phyloP scores from a whole-genome alignment of 2,888 invertebrate genomes.

The Drosophila nr. perissopoda region DNA sequence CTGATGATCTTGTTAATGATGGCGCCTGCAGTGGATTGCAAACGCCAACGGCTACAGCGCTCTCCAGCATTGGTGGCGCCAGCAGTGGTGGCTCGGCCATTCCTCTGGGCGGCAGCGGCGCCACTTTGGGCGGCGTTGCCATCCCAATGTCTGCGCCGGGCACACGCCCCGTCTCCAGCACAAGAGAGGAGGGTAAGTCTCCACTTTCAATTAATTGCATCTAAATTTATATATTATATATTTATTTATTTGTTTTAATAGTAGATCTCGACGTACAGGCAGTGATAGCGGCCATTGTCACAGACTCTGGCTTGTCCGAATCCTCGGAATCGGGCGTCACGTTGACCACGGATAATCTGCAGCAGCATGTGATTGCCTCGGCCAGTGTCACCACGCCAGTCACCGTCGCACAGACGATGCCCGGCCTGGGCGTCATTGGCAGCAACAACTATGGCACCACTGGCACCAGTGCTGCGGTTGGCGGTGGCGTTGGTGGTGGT shows the following conservation, averaged over 20 bases:
- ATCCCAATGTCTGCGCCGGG: slow-evolving; percentile 58
- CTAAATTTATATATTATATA: not conserved
- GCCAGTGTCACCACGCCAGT: slow-evolving; percentile 68
- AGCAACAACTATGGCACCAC: slow-evolving; percentile 82
- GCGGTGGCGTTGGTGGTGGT: slow-evolving; percentile 27
- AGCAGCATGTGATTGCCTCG: slow-evolving; percentile 74
- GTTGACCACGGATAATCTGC: slow-evolving; percentile 78
- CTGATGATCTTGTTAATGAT: slow-evolving; percentile 83
- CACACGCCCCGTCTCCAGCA: slow-evolving; percentile 83
- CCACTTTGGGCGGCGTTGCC: slow-evolving; percentile 69
- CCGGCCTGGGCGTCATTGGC: slow-evolving; percentile 73
- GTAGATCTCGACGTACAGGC: slow-evolving; percentile 76
- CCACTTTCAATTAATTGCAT: not conserved
- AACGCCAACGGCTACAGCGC: slow-evolving; percentile 80
- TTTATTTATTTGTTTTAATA: not conserved
- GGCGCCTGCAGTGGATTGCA: slow-evolving; percentile 79
- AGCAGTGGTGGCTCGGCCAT: slow-evolving; percentile 69
- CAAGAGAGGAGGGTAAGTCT: slow-evolving; percentile 86
- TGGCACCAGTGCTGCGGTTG: not conserved
- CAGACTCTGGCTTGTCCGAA: slow-evolving; percentile 85
- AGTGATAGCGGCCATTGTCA: slow-evolving; percentile 83
- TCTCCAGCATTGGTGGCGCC: slow-evolving; percentile 70
- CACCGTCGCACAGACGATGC: slow-evolving; percentile 40
- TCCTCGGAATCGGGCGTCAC: slow-evolving; percentile 83
- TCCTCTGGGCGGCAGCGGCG: slow-evolving; percentile 71